Conservation (phyloP, 30 jellyfish, hydroid and myxozoan genomes). For the Haliclystus octoradiatus region DNA sequence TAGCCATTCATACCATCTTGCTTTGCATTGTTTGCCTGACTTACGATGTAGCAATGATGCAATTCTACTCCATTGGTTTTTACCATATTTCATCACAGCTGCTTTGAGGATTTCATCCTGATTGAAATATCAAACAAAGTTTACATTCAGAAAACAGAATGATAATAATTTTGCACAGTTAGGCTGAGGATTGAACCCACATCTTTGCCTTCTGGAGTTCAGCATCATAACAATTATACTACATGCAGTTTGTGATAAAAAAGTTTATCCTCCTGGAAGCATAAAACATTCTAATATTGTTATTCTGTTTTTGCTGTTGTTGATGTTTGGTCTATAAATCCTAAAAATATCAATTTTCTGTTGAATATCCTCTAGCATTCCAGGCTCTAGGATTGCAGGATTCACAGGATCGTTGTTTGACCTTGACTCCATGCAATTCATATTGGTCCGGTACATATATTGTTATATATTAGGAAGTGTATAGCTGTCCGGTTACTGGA, state of each 20-base stretch:
- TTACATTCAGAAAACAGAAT: not conserved
- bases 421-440: no score
- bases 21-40: constrained; percentile 98
- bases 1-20: constrained; percentile 99
- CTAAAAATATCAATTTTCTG: no score
- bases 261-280: no score
- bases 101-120: constrained; percentile 99
- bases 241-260: not conserved
- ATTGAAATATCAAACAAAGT: not conserved
- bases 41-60: constrained; percentile 95
- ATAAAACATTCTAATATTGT: no score
- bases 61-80: constrained; percentile 99
- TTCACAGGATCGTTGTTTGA: no score
- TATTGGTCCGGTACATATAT: no score
- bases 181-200: not conserved
- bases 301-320: no score
- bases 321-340: no score
- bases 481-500: no score
- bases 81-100: constrained; percentile 99
- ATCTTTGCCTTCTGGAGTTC: not conserved
- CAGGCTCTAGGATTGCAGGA: no score
- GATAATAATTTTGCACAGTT: not conserved
- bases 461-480: no score
- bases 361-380: no score
- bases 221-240: not conserved